phyloP scores from a whole-genome alignment of 2,888 invertebrate genomes.

The Pyrocoelia pectoralis region DNA sequence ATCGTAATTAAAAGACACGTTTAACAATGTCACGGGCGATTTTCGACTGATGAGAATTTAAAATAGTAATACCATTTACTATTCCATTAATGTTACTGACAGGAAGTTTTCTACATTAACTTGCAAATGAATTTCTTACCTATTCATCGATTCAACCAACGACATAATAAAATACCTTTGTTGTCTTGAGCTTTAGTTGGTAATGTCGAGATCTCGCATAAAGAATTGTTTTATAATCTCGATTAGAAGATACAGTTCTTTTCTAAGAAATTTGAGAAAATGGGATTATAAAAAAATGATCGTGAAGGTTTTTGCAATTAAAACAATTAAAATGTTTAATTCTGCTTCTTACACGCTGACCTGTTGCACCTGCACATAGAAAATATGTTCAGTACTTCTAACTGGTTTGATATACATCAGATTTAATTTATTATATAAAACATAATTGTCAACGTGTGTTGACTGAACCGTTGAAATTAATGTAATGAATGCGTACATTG shows the following conservation, averaged over 20 bases:
- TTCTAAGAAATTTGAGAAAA: neutral
- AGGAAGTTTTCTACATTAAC: constrained; percentile 7
- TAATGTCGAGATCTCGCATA: neutral
- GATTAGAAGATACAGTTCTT: neutral
- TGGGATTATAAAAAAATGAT: neutral
- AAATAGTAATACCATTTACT: constrained; percentile 6
- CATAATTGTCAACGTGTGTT: constrained; percentile 24
- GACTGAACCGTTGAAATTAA: constrained; percentile 32
- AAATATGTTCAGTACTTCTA: neutral
- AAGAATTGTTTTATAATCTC: neutral
- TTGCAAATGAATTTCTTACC: constrained; percentile 8
- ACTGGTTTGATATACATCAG: constrained; percentile 21
- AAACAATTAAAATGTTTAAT: constrained; percentile 9
- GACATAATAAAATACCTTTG: neutral
- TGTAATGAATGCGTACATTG: constrained; percentile 19
- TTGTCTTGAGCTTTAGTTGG: neutral
- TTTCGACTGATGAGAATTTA: constrained; percentile 6
- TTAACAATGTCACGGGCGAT: constrained; percentile 10
- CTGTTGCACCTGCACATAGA: constrained; percentile 16
- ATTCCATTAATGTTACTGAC: neutral
- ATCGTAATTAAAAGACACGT: constrained; percentile 6
- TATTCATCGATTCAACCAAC: neutral
- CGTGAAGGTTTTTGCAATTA: neutral
- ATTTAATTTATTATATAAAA: constrained; percentile 22
- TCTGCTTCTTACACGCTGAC: neutral